phyloP scores from a whole-genome alignment of 2,888 invertebrate species.

The Sphaerophoria taeniata region DNA sequence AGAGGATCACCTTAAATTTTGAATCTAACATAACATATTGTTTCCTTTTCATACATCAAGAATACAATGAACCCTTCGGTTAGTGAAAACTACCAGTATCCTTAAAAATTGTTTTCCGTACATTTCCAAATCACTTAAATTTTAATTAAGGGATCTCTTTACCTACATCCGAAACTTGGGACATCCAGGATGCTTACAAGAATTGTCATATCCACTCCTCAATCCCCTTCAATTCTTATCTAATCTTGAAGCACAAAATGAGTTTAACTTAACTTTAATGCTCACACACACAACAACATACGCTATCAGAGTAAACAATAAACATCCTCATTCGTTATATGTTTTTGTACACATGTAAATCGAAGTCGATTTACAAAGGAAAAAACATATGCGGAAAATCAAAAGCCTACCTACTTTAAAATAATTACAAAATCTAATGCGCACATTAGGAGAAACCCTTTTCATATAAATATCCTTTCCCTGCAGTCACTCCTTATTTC shows the following conservation, averaged over 20 bases:
- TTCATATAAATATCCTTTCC: neutral
- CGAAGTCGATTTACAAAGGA: neutral
- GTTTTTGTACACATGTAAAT: too few species aligned
- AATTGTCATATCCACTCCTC: neutral
- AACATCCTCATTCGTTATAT: too few species aligned
- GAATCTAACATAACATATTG: too few species aligned
- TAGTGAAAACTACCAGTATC: conserved; percentile 23
- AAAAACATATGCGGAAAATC: conserved; percentile 55
- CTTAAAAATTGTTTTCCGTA: conserved; percentile 12
- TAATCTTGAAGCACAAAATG: neutral
- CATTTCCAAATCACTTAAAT: conserved; percentile 29
- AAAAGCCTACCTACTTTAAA: conserved; percentile 66
- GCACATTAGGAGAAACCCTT: conserved; percentile 16
- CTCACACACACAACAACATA: neutral
- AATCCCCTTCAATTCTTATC: neutral
- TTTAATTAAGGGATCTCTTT: conserved; percentile 45
- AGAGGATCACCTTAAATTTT: too few species aligned
- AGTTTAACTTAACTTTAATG: conserved; percentile 9
- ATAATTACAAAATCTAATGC: conserved; percentile 62
- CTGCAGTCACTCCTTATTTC: neutral
- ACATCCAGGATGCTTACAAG: conserved; percentile 10
- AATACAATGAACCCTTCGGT: neutral
- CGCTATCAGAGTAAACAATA: too few species aligned
- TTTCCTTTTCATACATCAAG: neutral
- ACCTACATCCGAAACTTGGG: conserved; percentile 4